Evolutionary conservation across 2,888 invertebrate species (phyloP), one percentile per base, ranked within the genome.

Genomic region (Stenodera caucasica): DNA sequence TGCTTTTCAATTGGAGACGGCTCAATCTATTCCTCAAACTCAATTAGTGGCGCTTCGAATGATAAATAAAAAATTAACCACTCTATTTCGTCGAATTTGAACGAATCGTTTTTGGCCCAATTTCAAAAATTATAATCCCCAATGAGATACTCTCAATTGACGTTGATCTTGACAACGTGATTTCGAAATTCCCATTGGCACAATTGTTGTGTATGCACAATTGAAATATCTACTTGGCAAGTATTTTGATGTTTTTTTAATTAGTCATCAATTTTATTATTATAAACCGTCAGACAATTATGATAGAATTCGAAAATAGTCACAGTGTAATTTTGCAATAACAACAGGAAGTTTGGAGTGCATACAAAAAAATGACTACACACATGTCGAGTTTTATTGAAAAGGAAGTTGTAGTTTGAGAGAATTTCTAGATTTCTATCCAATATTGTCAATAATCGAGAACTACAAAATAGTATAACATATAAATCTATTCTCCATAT

Each of bases 171-270:
- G 49, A 49, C 15, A 18, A 52, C 29, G 37, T 40, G 37, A 54
- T 58, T 54, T 54, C 37, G 26, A 54, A 45, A 54, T 37, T 57
- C 53, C 52, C 30, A 40, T 57, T 57, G 57, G 52, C 57, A 57
- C 49, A 26, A 18, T 26, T 32, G 40, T 11, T 5, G 3, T 40
- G 18, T 7, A 7, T n/a, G 2, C 15, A 9, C 14, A 9, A 18
- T 21, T 7, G 37, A 54, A 40, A 57, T 49, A 54, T 35, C 14
- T 26, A 12, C 5, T 35, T 60, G 60, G 55, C 60, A 58, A 49
- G 14, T n/a, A 53, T 21, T 56, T 56, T 60, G 60, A 56, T 61
- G 53, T 53, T 21, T 61, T 57, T 61, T 61, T 57, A 57, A 57
- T 61, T 57, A 57, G 54, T 57, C 57, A 57, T 61, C 57, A 49